Evolutionary conservation across 2,797 vertebrate species (phyloP).

Genomic region (Ctenopoma multispine): DNA sequence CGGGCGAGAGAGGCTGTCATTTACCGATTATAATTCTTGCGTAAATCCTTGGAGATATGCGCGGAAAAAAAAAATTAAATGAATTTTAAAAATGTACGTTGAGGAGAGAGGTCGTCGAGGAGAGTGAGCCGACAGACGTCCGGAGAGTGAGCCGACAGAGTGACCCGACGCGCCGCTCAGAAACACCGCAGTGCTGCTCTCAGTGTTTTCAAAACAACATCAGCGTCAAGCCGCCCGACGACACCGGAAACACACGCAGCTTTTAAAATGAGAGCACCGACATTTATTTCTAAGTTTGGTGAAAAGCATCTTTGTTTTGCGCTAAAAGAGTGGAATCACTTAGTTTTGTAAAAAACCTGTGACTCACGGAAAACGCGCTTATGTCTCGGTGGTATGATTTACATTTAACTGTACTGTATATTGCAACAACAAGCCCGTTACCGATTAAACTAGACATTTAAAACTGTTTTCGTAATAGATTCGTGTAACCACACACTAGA

Average conservation of each 20-base stretch:
- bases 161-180: conserved; percentile 18
- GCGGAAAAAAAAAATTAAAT: background rate
- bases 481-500: accelerated
- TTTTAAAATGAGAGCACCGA: conserved; percentile 59
- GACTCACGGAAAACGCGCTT: too few species aligned
- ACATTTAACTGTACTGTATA: too few species aligned
- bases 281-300: too few species aligned
- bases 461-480: background rate
- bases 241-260: accelerated
- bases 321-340: too few species aligned
- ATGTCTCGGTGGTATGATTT: too few species aligned
- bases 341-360: too few species aligned
- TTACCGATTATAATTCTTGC: background rate
- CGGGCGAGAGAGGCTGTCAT: conserved; percentile 34
- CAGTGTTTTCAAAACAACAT: conserved; percentile 39
- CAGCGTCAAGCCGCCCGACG: background rate
- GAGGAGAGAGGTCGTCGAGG: background rate
- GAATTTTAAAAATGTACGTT: accelerated
- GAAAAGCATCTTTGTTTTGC: too few species aligned
- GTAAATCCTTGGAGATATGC: background rate
- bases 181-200: conserved; percentile 65
- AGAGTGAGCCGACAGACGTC: background rate
- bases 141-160: background rate
- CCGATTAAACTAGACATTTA: background rate
- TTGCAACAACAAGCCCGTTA: too few species aligned